Evolutionary conservation across 2,888 invertebrate species (phyloP), one percentile per base, ranked within the genome.

Genomic region (Dolichopus griseipennis): DNA sequence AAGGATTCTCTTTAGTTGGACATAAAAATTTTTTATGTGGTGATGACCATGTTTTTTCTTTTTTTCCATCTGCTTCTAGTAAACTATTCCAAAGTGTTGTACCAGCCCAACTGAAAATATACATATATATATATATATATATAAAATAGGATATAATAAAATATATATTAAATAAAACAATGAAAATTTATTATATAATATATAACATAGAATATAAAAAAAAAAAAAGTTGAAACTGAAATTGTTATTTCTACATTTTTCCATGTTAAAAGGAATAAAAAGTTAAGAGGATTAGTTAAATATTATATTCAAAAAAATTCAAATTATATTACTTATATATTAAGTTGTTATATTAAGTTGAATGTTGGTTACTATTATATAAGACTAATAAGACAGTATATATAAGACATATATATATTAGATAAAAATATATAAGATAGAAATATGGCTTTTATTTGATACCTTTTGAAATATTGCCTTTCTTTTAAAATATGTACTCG

Each of bases 21-120:
- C 86, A 86, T 4, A 77, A 41, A 70, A 85, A 81, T 70, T 73
- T 77, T 37, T 76, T 70, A 68, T 82, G 81, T 34, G 77, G 70
- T 37, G 74, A 73, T 6, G 69, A 66, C 83, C 82, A 83, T 64
- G 74, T 74, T 7, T 68, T 69, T 5, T 79, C 73, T 75, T 85
- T 85, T n/a, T 76, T 71, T 0, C 82, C 83, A 9, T 81, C 78
- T 18, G 84, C 83, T 74, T 84, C 79, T 71, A 86, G 69, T 73
- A 86, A 76, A 70, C 84, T 85, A 72, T 85, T 85, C 85, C 85
- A 86, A 9, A 85, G 69, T n/a, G 81, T 78, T 71, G 83, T 83
- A 7, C 83, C 81, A 72, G 81, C 85, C 72, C 71, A 73, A 65
- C 73, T 73, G 27, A 66, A 20, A 68, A 67, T n/a, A 41, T 61